Evolutionary conservation across 2,888 invertebrate species (phyloP), one percentile per base, ranked within the genome.

Genomic region (Stomorhina lunata): DNA sequence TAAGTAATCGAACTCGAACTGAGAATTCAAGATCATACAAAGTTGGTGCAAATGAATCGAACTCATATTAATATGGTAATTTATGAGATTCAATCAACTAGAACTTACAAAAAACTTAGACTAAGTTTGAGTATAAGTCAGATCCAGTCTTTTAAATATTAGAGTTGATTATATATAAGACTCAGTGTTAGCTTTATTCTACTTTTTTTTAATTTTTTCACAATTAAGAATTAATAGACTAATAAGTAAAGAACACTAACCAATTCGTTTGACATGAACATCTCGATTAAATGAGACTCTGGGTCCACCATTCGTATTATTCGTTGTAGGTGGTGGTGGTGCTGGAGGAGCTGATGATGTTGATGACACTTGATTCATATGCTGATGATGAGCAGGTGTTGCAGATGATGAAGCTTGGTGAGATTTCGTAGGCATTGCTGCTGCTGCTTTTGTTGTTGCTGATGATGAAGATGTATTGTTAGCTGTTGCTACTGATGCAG

Each of bases 241-340:
- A 66, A 73, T 32, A 57, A 27, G n/a, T 20, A 69, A 78, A 48
- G 10, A 68, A 17, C 78, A 92, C 95, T 94, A 94, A 96, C 96
- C 96, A 92, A 96, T 96, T 93, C 96, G 93, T 92, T 96, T 96
- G 90, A 96, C 95, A 93, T 96, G 96, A 89, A 96, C 96, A 93
- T 96, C 96, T 92, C 95, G 94, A 93, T 96, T 96, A 93, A 96
- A 96, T 91, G 96, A 96, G 88, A 96, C 96, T 88, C 94, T 93
- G 86, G 93, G 95, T 92, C 94, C 95, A 92, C 94, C 95, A 91
- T 91, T 91, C 29, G 85, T 63, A 50, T 79, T 68, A n/a, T n/a
- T n/a, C n/a, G n/a, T n/a, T 78, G 83, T 65, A 53, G 68, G 17
- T 69, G 69, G 27, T 66, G 72, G 15, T 12, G 48, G 0, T 9